Evolutionary conservation across 2,113 vertebrate genomes (phyloP).

Genomic region (Proterorhinus semilunaris): DNA sequence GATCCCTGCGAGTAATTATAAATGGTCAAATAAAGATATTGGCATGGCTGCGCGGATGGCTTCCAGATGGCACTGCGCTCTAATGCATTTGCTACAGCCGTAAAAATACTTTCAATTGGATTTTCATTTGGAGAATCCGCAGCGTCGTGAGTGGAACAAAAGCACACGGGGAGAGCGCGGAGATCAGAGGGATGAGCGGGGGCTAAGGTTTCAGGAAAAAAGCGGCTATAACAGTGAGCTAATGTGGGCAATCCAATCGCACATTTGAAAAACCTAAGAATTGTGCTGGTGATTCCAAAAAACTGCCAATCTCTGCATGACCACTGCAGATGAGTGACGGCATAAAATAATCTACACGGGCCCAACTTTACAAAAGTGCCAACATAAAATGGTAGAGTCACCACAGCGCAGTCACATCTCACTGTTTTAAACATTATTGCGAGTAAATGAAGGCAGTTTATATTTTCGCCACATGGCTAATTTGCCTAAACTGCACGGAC

Average conservation of each 20-base stretch:
- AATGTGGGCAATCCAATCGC: not conserved
- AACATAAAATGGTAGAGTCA: too few species aligned
- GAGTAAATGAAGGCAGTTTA: too few species aligned
- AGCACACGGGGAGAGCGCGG: slow-evolving; percentile 56
- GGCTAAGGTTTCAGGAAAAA: slow-evolving; percentile 64
- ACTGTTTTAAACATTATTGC: too few species aligned
- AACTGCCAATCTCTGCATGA: too few species aligned
- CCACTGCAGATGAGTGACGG: too few species aligned
- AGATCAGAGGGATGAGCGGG: slow-evolving; percentile 54
- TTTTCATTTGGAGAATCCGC: slow-evolving; percentile 68
- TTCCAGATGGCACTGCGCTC: slow-evolving; percentile 75
- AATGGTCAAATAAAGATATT: slow-evolving; percentile 78
- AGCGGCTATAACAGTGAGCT: slow-evolving; percentile 57
- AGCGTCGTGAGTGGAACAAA: slow-evolving; percentile 70
- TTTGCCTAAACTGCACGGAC: too few species aligned
- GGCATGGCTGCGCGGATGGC: slow-evolving; percentile 71
- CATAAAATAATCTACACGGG: too few species aligned
- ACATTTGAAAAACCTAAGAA: too few species aligned
- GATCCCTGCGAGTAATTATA: slow-evolving; percentile 78
- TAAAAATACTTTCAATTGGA: slow-evolving; percentile 72
- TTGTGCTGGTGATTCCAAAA: too few species aligned
- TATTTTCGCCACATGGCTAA: too few species aligned
- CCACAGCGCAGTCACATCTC: too few species aligned
- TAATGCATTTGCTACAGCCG: slow-evolving; percentile 76
- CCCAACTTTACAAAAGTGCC: too few species aligned